Base-by-base conservation (phyloP, 37 sponge, comb jelly and placozoan species). In the Mnemiopsis leidyi region DNA sequence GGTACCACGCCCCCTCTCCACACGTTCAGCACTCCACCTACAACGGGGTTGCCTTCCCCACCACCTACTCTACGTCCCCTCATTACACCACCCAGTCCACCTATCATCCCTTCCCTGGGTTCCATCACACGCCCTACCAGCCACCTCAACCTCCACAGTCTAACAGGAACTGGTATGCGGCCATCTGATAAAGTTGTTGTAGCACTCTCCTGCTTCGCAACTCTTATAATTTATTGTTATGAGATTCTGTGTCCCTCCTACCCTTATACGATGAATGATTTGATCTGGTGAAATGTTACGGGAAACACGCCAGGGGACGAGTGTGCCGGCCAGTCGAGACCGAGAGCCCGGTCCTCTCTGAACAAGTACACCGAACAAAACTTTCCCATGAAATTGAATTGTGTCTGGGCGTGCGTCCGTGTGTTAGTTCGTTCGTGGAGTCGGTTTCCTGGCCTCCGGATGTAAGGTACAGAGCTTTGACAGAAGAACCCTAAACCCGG, bases 1-100 rank as follows among this genome's bases (percentile, higher is more conserved):
- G 79, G 20, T 77, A 77, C 79, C 61, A 48, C 13, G 61, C 61
- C 5, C 79, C 79, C 33, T 77, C 79, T 13, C 79, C 79, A 5
- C 79, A 77, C 79, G 9, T 77, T 3, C 79, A 77, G 36, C 32
- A 77, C 35, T 32, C 34, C 36, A 3, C 73, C 28, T 21, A 25
- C 28, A 25, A 25, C 29, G 32, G 32, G 1, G 20, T 77, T 20
- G 32, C 79, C 79, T 77, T 77, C 79, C 79, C 79, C 79, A 34
- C 79, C 79, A 34, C 79, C 79, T 77, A 33, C 79, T 77, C 79
- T 36, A 18, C 20, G 0, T 32, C 79, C 35, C 26, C 32, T 26
- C 79, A 77, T 18, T 77, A 77, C 79, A 26, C 26, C 36, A 36
- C 32, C 1, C 26, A 31, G 79, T 32, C 79, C 35, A 77, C 32